A percentile compares a stretch with the other conserved stretches of the same genome.
These are phyloP conservation scores for Drosophila nebulosa DNA, from an alignment of 1,140 invertebrate genomes.

Conservation along the genomic window DNA sequence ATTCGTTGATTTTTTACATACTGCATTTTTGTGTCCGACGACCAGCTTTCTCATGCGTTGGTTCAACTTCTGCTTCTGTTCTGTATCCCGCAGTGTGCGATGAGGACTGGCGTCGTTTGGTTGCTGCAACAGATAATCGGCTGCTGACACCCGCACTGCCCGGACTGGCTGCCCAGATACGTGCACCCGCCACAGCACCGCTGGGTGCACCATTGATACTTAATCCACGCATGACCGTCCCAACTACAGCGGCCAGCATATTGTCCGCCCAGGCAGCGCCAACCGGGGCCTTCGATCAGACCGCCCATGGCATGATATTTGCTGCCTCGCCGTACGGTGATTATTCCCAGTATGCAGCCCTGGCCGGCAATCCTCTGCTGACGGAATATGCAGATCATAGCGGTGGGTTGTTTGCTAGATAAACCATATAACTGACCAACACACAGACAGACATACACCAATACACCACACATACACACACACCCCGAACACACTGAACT, in stretches of 20 bases:
- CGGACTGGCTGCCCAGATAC: conserved; percentile 85
- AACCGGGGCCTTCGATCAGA: conserved; percentile 85
- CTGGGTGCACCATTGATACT: conserved; percentile 93
- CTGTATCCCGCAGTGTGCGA: conserved; percentile 84
- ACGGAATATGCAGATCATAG: conserved; percentile 95
- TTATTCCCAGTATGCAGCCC: conserved; percentile 93
- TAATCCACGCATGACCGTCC: conserved; percentile 91
- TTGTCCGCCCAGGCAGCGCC: conserved; percentile 89
- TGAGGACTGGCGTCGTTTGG: conserved; percentile 89
- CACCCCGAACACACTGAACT: not conserved
- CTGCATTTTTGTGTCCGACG: conserved; percentile 53
- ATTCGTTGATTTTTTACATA: conserved; percentile 61
- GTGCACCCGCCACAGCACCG: conserved; percentile 85
- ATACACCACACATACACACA: not conserved
- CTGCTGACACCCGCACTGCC: conserved; percentile 85
- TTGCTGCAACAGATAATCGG: conserved; percentile 88
- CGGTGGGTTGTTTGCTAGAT: conserved; percentile 96
- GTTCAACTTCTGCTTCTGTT: conserved; percentile 73
- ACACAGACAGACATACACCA: not conserved
- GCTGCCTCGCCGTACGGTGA: conserved; percentile 89
- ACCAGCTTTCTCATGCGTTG: conserved; percentile 78
- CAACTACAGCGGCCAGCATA: conserved; percentile 88
- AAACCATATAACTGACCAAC: conserved; percentile 48
- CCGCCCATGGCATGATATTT: conserved; percentile 84
- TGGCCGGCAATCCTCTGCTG: conserved; percentile 89